Conservation (phyloP, 2,797 vertebrate species). For the Heteromormyrus szaboi region DNA sequence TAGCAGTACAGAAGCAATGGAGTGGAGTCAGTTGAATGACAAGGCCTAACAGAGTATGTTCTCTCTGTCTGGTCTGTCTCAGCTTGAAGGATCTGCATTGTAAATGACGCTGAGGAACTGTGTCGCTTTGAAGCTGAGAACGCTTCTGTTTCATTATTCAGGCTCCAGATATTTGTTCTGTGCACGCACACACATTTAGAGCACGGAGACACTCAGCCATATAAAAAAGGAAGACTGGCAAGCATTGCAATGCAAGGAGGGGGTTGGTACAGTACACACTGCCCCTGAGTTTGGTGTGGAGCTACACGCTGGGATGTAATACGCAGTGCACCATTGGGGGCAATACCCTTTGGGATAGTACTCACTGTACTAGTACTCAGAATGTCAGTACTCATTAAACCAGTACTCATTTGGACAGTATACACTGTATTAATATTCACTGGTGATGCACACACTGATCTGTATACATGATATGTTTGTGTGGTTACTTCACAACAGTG, state of each 20-base stretch:
- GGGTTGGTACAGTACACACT: not conserved
- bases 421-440: not conserved
- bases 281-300: not conserved
- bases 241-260: not conserved
- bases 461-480: not conserved
- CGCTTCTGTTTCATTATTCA: not conserved
- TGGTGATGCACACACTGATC: not conserved
- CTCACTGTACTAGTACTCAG: not conserved
- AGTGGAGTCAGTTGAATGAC: conserved; percentile 25
- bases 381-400: not conserved
- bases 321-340: not conserved
- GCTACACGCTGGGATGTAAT: not conserved
- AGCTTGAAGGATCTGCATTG: conserved; percentile 9
- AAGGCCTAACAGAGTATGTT: conserved; percentile 23
- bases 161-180: not conserved
- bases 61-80: conserved; percentile 25
- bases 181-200: not conserved
- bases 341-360: not conserved
- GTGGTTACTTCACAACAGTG: not conserved
- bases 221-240: not conserved
- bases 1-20: conserved; percentile 9
- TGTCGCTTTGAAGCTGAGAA: not conserved
- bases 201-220: not conserved
- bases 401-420: not conserved
- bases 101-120: not conserved